Base-by-base conservation (phyloP, 2,113 vertebrate genomes). In the Sorex fumeus region DNA sequence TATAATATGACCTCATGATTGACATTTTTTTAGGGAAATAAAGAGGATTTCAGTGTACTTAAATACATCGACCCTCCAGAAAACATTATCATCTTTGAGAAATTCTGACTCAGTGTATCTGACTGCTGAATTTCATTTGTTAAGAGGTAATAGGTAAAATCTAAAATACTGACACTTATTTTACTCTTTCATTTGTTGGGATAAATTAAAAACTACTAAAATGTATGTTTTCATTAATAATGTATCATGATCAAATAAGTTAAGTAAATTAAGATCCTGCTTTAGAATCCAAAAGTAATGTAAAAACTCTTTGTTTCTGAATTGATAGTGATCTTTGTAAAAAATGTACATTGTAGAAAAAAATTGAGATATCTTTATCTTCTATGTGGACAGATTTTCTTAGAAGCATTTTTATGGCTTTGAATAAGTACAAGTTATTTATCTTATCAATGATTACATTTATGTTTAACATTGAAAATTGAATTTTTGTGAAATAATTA, bases 141-240 rank as follows among this genome's bases (percentile, higher is more conserved):
- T n/a, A 89, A 86, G 82, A 91, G 87, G 69, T 95, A 94, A 83
- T 40, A 18, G 10, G 1, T 3, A 11, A 5, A 50, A 45, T 34
- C 9, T 30, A 25, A 53, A 53, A 16, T 32, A 11, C 23, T 70
- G 8, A 83, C 16, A n/a, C 36, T 13, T 84, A 4, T 53, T 50
- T 50, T 12, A 64, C 79, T 18, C 12, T 76, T 47, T 66, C 66
- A 32, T 16, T 72, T 70, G 3, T 16, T 79, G 27, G 32, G 78
- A 40, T 60, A 6, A 71, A 13, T 84, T 76, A 7, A 30, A 87
- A 67, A 50, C 47, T 12, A 50, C 13, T n/a, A 5, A n/a, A 4
- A 32, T 28, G 53, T 28, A 57, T 21, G 19, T 21, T 28, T 62
- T 66, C 18, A 66, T 66, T 66, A 66, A 28, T 66, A 66, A 66